phyloP scores from a whole-genome alignment of 2,113 vertebrate species.

The Oryzias woworae region DNA sequence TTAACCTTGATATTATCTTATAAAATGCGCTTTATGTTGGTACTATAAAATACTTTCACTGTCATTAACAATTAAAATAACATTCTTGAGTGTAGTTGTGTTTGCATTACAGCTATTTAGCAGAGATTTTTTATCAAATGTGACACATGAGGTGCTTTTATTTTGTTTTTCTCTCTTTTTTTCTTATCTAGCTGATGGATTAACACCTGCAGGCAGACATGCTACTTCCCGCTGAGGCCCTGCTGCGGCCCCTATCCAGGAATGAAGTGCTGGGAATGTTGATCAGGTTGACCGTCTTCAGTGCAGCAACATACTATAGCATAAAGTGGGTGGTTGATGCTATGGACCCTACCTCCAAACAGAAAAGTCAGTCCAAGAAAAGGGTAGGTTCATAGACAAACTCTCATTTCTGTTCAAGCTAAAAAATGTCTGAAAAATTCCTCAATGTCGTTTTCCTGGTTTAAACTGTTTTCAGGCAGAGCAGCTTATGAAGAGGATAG shows the following conservation, averaged over 20 bases:
- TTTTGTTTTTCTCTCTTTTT: background rate
- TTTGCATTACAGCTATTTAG: background rate
- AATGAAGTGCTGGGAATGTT: slow-evolving; percentile 77
- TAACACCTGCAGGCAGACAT: slow-evolving; percentile 55
- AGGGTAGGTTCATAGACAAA: slow-evolving; percentile 42
- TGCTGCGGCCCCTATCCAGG: slow-evolving; percentile 75
- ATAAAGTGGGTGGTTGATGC: slow-evolving; percentile 82
- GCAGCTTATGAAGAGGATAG: slow-evolving; percentile 79
- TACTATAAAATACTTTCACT: too few relatives aligned
- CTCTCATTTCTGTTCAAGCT: background rate
- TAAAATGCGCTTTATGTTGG: too few relatives aligned
- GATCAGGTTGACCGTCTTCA: slow-evolving; percentile 78
- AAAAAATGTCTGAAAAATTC: background rate
- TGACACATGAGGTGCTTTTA: background rate
- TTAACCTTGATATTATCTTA: too few relatives aligned
- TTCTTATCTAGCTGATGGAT: slow-evolving; percentile 54
- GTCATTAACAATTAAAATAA: background rate
- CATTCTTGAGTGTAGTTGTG: background rate
- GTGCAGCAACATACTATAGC: slow-evolving; percentile 79
- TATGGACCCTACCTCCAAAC: slow-evolving; percentile 79
- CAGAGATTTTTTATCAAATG: background rate
- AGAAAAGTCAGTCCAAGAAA: slow-evolving; percentile 81
- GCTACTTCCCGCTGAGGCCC: slow-evolving; percentile 74
- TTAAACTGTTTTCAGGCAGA: slow-evolving; percentile 71
- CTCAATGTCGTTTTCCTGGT: background rate